Evolutionary conservation across 2,888 invertebrate genomes (phyloP), one percentile per base, ranked within the genome.

Genomic region (Gortyna flavago): DNA sequence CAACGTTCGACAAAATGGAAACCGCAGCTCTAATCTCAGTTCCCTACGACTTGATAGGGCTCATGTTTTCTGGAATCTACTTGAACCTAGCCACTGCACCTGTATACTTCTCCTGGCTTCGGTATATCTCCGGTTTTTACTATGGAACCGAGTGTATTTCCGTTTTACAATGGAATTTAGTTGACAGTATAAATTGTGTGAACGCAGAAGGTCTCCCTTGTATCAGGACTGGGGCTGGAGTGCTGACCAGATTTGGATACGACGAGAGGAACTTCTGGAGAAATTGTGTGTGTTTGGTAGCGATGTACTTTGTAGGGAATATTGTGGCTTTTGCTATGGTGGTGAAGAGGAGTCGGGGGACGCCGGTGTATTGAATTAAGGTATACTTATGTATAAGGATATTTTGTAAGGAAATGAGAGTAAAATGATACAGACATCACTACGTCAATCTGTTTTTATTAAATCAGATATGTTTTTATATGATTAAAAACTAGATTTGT

Each of bases 91-190:
- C 96, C 71, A 96, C 97, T 64, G 93, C 97, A 54, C 97, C 97
- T 0, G 91, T 94, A 7, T 94, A 95, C 84, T 92, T 97, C 72
- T 93, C 95, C 51, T 97, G 97, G 96, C 87, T 98, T 0, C 97
- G 97, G 88, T 98, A 97, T 89, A 88, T 97, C 0, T 98, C 98
- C 0, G 97, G 97, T 7, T 98, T 98, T 91, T 98, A 97, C 91
- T 98, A 97, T 88, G 97, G 97, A 3, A 97, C 97, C 51, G 98
- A 98, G 90, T 97, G 97, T 2, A 94, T 98, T n/a, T 97, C 98
- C 38, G 97, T 98, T 72, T 94, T 97, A 6, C 98, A 97, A 88
- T 98, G 98, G 98, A 94, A 95, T 71, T 93, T 97, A 80, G 96
- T 98, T 8, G 93, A 96, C 35, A 92, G 94, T 8, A 97, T 98